Evolutionary conservation across 1,140 invertebrate genomes (phyloP).

Genomic region (Elysia chlorotica): DNA sequence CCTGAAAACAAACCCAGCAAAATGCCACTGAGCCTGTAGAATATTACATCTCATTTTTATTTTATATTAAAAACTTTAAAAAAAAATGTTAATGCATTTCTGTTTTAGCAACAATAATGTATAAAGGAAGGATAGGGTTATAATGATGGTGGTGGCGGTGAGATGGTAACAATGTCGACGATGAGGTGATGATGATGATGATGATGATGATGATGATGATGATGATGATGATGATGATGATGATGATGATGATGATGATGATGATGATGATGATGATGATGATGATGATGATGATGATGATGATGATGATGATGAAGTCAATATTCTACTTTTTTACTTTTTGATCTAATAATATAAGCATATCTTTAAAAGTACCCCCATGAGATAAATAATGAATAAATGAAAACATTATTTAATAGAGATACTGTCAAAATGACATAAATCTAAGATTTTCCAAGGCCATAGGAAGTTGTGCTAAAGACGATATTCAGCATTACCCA

Average conservation of each 20-base stretch:
- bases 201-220: background rate
- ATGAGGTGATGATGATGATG: background rate
- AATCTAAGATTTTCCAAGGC: too few relatives aligned
- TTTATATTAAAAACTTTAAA: background rate
- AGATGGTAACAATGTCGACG: background rate
- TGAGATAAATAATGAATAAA: too few relatives aligned
- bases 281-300: background rate
- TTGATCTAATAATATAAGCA: too few relatives aligned
- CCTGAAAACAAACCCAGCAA: conserved; percentile 28
- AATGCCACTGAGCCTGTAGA: background rate
- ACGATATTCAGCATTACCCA: too few relatives aligned
- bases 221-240: background rate
- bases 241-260: background rate
- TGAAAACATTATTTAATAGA: too few relatives aligned
- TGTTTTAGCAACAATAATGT: too few relatives aligned
- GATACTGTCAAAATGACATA: too few relatives aligned
- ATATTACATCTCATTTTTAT: conserved; percentile 4
- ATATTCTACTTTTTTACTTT: background rate
- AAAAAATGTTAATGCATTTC: too few relatives aligned
- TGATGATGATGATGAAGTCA: background rate
- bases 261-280: background rate
- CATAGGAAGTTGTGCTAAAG: too few relatives aligned
- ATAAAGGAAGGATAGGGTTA: too few relatives aligned
- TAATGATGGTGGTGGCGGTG: background rate
- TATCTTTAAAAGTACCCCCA: too few relatives aligned